A percentile compares a stretch with the other conserved stretches of the same genome.
phyloP scores from a whole-genome alignment of 1,140 invertebrate genomes.

The Achroia grisella region DNA sequence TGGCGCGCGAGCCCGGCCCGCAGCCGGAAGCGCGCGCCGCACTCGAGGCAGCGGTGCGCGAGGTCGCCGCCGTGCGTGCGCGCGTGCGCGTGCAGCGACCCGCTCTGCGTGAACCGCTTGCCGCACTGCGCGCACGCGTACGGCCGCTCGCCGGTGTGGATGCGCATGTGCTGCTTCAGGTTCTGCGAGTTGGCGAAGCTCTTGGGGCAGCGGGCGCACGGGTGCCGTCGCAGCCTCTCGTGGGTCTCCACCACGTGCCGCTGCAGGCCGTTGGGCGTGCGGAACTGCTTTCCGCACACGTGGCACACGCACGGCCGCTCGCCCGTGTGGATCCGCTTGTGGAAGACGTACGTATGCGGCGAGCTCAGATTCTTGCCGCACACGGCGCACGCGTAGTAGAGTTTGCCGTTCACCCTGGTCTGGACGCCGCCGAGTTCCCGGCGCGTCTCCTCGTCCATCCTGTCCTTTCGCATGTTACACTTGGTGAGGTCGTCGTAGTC shows the following conservation, averaged over 20 bases:
- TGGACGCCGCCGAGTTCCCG: slow-evolving; percentile 35
- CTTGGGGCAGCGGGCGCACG: slow-evolving; percentile 72
- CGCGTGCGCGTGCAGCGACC: slow-evolving; percentile 56
- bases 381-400: slow-evolving; percentile 74
- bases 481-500: slow-evolving; percentile 45
- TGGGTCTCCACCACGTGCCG: slow-evolving; percentile 79
- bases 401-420: slow-evolving; percentile 34
- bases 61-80: slow-evolving; percentile 73
- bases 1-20: slow-evolving; percentile 75
- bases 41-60: slow-evolving; percentile 77
- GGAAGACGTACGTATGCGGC: slow-evolving; percentile 76
- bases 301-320: slow-evolving; percentile 83
- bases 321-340: slow-evolving; percentile 80
- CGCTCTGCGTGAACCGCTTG: slow-evolving; percentile 63
- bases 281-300: slow-evolving; percentile 83
- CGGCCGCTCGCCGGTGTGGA: slow-evolving; percentile 79
- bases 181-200: slow-evolving; percentile 74
- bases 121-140: slow-evolving; percentile 75
- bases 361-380: slow-evolving; percentile 77
- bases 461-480: slow-evolving; percentile 38
- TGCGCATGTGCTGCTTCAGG: slow-evolving; percentile 76
- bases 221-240: slow-evolving; percentile 74
- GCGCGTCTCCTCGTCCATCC: slow-evolving; percentile 39
- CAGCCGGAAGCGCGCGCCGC: slow-evolving; percentile 76
- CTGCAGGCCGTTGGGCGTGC: slow-evolving; percentile 76